phyloP scores from a whole-genome alignment of 1,140 invertebrate genomes.

The Melanaphis sacchari region DNA sequence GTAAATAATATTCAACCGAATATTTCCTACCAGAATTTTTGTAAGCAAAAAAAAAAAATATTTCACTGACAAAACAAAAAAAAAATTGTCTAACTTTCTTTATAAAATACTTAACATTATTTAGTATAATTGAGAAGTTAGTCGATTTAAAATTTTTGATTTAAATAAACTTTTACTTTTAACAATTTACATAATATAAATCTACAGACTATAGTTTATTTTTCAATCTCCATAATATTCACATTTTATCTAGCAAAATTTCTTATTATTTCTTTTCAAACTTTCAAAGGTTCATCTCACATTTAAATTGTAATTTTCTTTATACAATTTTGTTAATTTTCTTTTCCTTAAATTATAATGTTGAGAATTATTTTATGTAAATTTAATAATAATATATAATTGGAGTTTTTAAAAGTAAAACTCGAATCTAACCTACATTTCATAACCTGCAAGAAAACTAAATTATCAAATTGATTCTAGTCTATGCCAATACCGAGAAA shows the following conservation, averaged over 20 bases:
- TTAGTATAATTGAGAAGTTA: background rate
- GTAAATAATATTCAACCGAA: background rate
- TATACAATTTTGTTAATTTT: background rate
- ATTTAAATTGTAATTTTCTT: background rate
- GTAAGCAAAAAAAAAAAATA: background rate
- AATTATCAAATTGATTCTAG: background rate
- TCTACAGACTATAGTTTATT: background rate
- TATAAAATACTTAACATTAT: background rate
- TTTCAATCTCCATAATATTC: background rate
- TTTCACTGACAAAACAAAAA: background rate
- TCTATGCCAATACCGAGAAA: background rate
- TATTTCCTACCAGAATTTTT: background rate
- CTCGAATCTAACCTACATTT: background rate
- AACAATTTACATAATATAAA: background rate
- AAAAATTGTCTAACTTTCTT: background rate
- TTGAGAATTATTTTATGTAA: background rate
- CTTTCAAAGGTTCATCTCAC: background rate
- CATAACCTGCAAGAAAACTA: background rate
- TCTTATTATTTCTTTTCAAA: constrained; percentile 21
- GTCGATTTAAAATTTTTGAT: background rate
- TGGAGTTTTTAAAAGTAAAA: background rate
- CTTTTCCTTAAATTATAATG: background rate
- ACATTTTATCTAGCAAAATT: background rate
- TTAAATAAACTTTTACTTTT: background rate
- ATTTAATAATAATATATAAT: background rate